phyloP scores from a whole-genome alignment of 2,113 vertebrate species.

The Amia ocellicauda region DNA sequence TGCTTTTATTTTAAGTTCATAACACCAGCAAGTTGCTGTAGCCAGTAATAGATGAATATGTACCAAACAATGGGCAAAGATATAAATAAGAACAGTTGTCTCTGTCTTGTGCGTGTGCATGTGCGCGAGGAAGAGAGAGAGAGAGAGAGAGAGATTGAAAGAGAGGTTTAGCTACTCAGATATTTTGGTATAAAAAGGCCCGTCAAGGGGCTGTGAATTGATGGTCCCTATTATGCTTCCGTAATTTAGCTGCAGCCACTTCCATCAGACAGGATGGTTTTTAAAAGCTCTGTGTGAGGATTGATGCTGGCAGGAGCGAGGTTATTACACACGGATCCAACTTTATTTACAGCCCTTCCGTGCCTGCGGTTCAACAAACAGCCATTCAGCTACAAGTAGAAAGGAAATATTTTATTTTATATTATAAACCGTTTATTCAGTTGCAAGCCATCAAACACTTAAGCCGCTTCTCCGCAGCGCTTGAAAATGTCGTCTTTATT shows the following conservation, averaged over 20 bases:
- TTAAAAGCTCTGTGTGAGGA: not conserved
- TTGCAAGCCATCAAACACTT: not conserved
- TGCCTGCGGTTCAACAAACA: not conserved
- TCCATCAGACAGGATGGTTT: not conserved
- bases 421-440: slow-evolving; percentile 10
- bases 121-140: too few relatives aligned
- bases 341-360: not conserved
- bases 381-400: slow-evolving; percentile 7
- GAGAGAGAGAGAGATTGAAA: not conserved
- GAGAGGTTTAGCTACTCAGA: not conserved
- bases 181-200: not conserved
- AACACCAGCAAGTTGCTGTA: too few relatives aligned
- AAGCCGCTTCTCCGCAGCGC: not conserved
- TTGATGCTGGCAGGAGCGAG: too few relatives aligned
- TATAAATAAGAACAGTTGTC: too few relatives aligned
- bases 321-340: not conserved
- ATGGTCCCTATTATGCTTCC: not conserved
- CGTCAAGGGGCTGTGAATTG: not conserved
- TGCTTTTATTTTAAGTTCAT: too few relatives aligned
- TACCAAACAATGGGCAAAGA: too few relatives aligned
- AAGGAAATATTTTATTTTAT: slow-evolving; percentile 8
- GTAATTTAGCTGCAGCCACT: not conserved
- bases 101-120: too few relatives aligned
- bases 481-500: slow-evolving; percentile 11
- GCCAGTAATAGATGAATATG: too few relatives aligned